A percentile compares a stretch with the other conserved stretches of the same genome.
Conservation (phyloP, 2,888 invertebrate genomes). For the Pammene fasciana region DNA sequence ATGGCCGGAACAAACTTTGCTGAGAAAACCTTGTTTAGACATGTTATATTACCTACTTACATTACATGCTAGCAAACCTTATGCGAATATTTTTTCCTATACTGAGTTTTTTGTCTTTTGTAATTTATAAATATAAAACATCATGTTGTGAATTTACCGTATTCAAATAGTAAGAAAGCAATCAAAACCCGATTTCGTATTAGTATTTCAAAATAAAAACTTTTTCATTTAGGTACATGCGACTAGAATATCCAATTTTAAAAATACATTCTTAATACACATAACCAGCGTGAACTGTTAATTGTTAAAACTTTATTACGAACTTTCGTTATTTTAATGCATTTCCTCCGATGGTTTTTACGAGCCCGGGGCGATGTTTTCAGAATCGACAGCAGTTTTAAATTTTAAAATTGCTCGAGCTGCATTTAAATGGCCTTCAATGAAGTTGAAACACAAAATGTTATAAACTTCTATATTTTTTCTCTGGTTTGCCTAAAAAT, state of each 20-base stretch:
- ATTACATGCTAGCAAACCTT: not conserved
- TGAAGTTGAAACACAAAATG: slow-evolving; percentile 45
- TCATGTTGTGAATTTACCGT: not conserved
- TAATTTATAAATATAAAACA: no score
- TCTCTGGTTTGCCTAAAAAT: slow-evolving; percentile 29
- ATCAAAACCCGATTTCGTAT: not conserved
- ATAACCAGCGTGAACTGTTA: slow-evolving; percentile 13
- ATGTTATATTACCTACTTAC: slow-evolving; percentile 15
- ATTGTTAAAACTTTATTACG: slow-evolving; percentile 35
- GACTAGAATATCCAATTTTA: not conserved
- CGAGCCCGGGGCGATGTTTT: slow-evolving; percentile 52
- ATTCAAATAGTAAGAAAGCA: not conserved
- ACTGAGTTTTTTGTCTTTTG: no score
- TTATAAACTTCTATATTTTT: slow-evolving; percentile 30
- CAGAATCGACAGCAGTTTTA: slow-evolving; percentile 48
- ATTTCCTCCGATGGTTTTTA: slow-evolving; percentile 49
- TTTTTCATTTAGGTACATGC: not conserved
- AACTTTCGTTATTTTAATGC: slow-evolving; percentile 39
- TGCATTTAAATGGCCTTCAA: slow-evolving; percentile 55
- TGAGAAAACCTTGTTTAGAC: slow-evolving; percentile 26
- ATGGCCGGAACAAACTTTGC: slow-evolving; percentile 23
- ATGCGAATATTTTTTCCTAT: no score
- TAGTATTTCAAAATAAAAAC: not conserved
- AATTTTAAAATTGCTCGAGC: slow-evolving; percentile 47
- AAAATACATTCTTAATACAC: slow-evolving; percentile 12